These are phyloP conservation scores for Tenthredo distinguenda DNA, from an alignment of 2,888 invertebrate genomes.

Conservation along the genomic window DNA sequence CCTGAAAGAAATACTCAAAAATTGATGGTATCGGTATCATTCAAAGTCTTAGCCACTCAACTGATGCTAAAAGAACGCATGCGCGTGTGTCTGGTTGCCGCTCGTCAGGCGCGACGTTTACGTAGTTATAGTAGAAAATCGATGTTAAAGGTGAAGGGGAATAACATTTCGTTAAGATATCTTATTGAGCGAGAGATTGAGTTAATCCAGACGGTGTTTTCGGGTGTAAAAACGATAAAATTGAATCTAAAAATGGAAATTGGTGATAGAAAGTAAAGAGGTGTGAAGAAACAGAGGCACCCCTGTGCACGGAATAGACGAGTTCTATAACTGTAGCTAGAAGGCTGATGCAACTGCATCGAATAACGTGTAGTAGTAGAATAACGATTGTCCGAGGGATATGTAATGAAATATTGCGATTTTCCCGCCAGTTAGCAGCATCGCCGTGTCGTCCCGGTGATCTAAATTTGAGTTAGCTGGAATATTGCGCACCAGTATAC, in stretches of 20 bases:
- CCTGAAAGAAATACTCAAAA: no score
- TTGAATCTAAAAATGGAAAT: not conserved
- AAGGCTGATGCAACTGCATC: not conserved
- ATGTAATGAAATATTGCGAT: not conserved
- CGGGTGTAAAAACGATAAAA: not conserved
- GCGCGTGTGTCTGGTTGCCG: constrained; percentile 21
- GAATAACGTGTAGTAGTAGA: not conserved
- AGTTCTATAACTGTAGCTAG: not conserved
- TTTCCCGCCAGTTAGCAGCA: constrained; percentile 19
- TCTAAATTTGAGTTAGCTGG: not conserved
- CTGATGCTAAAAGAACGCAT: not conserved
- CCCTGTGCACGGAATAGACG: not conserved
- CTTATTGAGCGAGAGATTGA: not conserved
- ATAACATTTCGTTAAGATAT: not conserved
- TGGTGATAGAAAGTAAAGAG: not conserved
- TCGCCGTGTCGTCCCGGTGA: not conserved
- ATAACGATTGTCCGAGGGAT: not conserved
- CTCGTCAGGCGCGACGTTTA: not conserved
- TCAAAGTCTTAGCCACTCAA: not conserved
- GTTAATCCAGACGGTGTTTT: not conserved
- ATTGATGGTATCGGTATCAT: not conserved
- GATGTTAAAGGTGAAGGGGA: constrained; percentile 24
- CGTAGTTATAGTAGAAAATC: not conserved
- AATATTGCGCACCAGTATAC: constrained; percentile 1
- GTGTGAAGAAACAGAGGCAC: not conserved